phyloP scores from a whole-genome alignment of 2,113 vertebrate genomes.

The Podocnemis expansa region DNA sequence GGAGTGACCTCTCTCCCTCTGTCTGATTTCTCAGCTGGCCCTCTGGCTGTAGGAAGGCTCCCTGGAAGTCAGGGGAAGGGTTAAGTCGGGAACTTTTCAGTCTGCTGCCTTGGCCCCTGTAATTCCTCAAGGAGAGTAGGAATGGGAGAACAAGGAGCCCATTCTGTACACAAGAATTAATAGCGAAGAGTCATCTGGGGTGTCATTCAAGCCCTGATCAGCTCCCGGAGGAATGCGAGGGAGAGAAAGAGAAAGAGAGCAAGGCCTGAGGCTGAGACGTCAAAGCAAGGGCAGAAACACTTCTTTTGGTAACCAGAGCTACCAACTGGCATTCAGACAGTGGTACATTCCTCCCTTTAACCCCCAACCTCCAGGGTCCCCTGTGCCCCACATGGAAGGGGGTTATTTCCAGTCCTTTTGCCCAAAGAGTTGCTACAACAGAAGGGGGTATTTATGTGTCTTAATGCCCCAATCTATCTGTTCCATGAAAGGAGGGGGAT shows the following conservation, averaged over 20 bases:
- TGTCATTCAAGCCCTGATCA: conserved; percentile 84
- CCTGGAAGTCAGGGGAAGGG: conserved; percentile 71
- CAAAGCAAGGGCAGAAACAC: conserved; percentile 57
- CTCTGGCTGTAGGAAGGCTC: background rate
- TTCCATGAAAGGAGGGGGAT: fast-evolving
- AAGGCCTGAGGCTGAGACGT: conserved; percentile 63
- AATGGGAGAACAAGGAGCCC: conserved; percentile 83
- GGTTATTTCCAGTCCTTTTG: background rate
- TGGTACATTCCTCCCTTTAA: background rate
- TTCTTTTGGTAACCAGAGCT: conserved; percentile 39
- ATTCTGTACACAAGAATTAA: conserved; percentile 85
- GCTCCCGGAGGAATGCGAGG: conserved; percentile 81
- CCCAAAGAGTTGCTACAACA: background rate
- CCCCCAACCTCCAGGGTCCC: background rate
- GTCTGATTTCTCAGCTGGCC: background rate
- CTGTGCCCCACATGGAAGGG: background rate
- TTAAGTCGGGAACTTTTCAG: conserved; percentile 78
- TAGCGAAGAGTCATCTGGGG: conserved; percentile 84
- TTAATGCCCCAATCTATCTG: background rate
- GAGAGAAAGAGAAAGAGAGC: conserved; percentile 49
- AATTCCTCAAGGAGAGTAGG: conserved; percentile 78
- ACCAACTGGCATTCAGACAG: background rate
- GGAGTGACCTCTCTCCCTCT: background rate
- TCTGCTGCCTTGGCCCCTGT: conserved; percentile 77
- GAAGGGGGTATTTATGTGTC: background rate